phyloP scores from a whole-genome alignment of 2,888 invertebrate genomes.

The Lottia scabra region DNA sequence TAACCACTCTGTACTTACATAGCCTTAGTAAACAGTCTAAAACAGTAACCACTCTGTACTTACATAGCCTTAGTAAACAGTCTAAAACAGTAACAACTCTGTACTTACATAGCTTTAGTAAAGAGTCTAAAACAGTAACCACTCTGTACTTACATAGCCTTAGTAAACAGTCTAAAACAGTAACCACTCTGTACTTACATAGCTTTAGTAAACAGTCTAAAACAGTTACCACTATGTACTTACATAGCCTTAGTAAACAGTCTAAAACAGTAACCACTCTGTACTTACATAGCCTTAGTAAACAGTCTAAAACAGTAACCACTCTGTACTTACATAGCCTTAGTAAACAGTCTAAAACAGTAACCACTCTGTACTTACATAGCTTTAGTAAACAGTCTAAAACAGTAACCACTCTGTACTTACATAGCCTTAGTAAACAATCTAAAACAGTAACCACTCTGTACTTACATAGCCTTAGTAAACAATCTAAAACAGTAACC shows the following conservation, averaged over 20 bases:
- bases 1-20: slow-evolving; percentile 59
- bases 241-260: too few relatives aligned
- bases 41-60: slow-evolving; percentile 62
- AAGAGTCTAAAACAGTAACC: slow-evolving; percentile 64
- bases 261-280: slow-evolving; percentile 62
- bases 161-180: slow-evolving; percentile 64
- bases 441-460: too few relatives aligned
- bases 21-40: slow-evolving; percentile 62
- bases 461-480: too few relatives aligned
- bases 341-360: slow-evolving; percentile 64
- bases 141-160: slow-evolving; percentile 54
- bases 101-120: slow-evolving; percentile 62
- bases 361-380: slow-evolving; percentile 61
- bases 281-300: too few relatives aligned
- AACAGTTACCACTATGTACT: slow-evolving; percentile 62
- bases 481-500: too few relatives aligned
- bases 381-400: slow-evolving; percentile 61
- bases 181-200: slow-evolving; percentile 61
- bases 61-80: too few relatives aligned
- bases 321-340: slow-evolving; percentile 54
- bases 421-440: too few relatives aligned
- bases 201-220: slow-evolving; percentile 61
- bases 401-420: slow-evolving; percentile 57
- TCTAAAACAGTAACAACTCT: slow-evolving; percentile 62
- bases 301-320: slow-evolving; percentile 64